Percentiles rank a stretch among this genome's conserved stretches.
Conservation (phyloP, 1,140 invertebrate species). For the Trichomalopsis sarcophagae region DNA sequence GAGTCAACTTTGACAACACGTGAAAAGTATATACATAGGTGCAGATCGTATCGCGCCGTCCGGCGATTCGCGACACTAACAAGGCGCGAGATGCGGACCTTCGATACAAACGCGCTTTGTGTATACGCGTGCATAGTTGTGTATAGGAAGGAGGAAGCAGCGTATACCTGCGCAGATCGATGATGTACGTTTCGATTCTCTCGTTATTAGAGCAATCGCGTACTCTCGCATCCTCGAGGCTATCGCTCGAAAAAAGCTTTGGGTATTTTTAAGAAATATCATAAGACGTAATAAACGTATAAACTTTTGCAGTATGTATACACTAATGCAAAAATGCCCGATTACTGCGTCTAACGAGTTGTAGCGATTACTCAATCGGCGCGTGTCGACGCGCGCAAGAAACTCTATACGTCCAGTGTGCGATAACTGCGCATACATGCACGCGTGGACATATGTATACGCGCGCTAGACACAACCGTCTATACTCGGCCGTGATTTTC, state of each 20-base stretch:
- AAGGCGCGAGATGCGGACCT: constrained; percentile 18
- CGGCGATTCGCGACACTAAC: constrained; percentile 33
- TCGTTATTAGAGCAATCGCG: too few species aligned
- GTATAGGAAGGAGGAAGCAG: background rate
- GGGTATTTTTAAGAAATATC: too few species aligned
- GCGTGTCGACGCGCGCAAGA: background rate
- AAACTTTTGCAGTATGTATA: too few species aligned
- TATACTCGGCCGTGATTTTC: too few species aligned
- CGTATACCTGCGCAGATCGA: too few species aligned
- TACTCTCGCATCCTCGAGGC: background rate
- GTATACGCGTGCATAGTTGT: background rate
- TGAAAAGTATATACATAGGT: background rate
- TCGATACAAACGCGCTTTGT: constrained; percentile 6
- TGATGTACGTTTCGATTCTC: too few species aligned
- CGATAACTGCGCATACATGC: background rate
- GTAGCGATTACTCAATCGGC: background rate
- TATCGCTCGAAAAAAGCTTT: background rate
- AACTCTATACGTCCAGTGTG: background rate
- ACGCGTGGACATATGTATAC: too few species aligned
- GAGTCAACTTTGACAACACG: constrained; percentile 22
- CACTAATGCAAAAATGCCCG: background rate
- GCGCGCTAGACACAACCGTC: too few species aligned
- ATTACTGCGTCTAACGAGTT: background rate
- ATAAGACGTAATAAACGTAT: too few species aligned
- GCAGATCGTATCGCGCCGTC: constrained; percentile 22